Evolutionary conservation across 1,140 invertebrate genomes (phyloP).

Genomic region (Hypsibius dujardini): DNA sequence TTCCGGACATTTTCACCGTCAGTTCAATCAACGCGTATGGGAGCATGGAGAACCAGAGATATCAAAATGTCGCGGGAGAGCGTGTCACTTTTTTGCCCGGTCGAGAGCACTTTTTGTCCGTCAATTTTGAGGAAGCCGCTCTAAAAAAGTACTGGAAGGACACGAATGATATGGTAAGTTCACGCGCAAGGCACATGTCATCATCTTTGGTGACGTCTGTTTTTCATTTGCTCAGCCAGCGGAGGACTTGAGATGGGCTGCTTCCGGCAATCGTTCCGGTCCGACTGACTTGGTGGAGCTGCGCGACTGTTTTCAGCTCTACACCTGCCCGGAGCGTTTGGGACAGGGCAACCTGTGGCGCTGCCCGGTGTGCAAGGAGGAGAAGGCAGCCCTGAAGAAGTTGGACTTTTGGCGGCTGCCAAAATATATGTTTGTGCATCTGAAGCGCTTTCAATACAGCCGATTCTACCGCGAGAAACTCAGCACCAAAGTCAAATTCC

Average conservation of each 20-base stretch:
- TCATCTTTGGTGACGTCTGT: too few species aligned
- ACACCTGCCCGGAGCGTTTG: constrained; percentile 27
- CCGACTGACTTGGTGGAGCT: constrained; percentile 22
- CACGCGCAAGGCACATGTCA: too few species aligned
- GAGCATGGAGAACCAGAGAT: constrained; percentile 26
- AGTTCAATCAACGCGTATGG: constrained; percentile 31
- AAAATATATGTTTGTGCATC: constrained; percentile 36
- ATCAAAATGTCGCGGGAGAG: background rate
- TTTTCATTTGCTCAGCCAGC: background rate
- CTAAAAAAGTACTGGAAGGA: background rate
- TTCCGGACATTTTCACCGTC: constrained; percentile 28
- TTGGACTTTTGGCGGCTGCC: constrained; percentile 40
- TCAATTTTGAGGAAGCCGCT: constrained; percentile 19
- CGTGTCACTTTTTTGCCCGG: background rate
- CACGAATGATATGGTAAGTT: too few species aligned
- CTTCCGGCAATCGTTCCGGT: constrained; percentile 12
- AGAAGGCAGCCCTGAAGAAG: constrained; percentile 38
- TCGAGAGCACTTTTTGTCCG: background rate
- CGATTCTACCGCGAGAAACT: constrained; percentile 38
- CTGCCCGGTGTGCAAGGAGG: constrained; percentile 38
- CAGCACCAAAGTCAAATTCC: constrained; percentile 37
- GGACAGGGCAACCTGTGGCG: constrained; percentile 31
- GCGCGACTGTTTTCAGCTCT: constrained; percentile 28
- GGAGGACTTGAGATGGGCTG: constrained; percentile 22
- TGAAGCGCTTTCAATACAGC: constrained; percentile 38